A percentile compares a stretch with the other conserved stretches of the same genome.
Conservation (phyloP, 2,888 invertebrate genomes). For the Spisula solida region DNA sequence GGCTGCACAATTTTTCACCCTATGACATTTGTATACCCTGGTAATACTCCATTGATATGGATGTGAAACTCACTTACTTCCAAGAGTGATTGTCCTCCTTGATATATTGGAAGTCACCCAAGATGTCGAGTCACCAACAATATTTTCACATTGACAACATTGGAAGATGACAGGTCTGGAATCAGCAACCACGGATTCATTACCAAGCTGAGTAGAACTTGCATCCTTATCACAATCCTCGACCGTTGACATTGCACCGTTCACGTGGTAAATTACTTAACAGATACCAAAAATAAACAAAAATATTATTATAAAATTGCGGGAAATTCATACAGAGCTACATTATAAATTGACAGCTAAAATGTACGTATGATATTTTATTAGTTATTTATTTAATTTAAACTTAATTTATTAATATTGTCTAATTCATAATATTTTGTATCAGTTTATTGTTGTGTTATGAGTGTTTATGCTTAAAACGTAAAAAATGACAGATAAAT, state of each 20-base stretch:
- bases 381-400: neutral
- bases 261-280: neutral
- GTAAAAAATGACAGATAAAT: neutral
- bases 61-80: conserved; percentile 51
- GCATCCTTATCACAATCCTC: neutral
- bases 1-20: neutral
- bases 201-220: conserved; percentile 3
- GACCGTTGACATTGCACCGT: neutral
- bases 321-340: conserved; percentile 30
- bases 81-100: conserved; percentile 63
- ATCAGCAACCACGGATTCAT: conserved; percentile 32
- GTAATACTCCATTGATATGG: too few species aligned
- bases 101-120: conserved; percentile 62
- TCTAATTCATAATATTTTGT: too few species aligned
- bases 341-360: neutral
- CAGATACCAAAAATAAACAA: neutral
- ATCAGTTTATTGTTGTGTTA: too few species aligned
- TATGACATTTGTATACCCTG: neutral
- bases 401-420: too few species aligned
- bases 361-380: neutral
- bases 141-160: conserved; percentile 63
- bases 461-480: too few species aligned
- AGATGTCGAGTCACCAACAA: conserved; percentile 68
- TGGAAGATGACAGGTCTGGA: conserved; percentile 60
- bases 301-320: conserved; percentile 18